phyloP scores from a whole-genome alignment of 1,140 invertebrate genomes.

The Tetragnatha versicolor region DNA sequence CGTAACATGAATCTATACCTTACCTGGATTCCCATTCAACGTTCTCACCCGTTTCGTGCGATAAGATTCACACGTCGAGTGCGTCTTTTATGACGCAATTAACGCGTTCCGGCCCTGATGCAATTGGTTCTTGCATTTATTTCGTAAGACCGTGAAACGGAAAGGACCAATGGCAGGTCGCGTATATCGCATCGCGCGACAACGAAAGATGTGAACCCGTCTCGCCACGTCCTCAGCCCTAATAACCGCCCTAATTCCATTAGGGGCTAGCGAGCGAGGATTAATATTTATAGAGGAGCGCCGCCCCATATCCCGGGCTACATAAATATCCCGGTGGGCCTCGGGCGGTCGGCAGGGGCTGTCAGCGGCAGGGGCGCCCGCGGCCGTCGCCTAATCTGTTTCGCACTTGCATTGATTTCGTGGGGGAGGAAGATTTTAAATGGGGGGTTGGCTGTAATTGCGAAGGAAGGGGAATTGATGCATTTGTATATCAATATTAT shows the following conservation, averaged over 20 bases:
- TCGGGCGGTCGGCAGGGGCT: slow-evolving; percentile 8
- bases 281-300: slow-evolving; percentile 43
- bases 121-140: too few relatives aligned
- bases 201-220: neutral
- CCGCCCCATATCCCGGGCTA: neutral
- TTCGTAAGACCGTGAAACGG: too few relatives aligned
- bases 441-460: neutral
- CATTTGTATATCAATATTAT: too few relatives aligned
- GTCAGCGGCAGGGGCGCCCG: slow-evolving; percentile 27
- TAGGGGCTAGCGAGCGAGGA: slow-evolving; percentile 19
- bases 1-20: too few relatives aligned
- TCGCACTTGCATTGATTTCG: neutral
- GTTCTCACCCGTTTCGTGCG: too few relatives aligned
- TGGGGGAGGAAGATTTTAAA: neutral
- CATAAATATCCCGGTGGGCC: slow-evolving; percentile 11
- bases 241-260: too few relatives aligned
- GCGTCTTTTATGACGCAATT: too few relatives aligned
- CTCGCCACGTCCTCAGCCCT: too few relatives aligned
- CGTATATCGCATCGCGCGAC: neutral
- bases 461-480: neutral
- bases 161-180: too few relatives aligned
- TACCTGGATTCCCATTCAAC: too few relatives aligned
- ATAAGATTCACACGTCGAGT: too few relatives aligned
- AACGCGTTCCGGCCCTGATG: too few relatives aligned
- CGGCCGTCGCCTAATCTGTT: slow-evolving; percentile 9